Evolutionary conservation across 2,888 invertebrate genomes (phyloP).

Genomic region (Leptinotarsa tumamoca): DNA sequence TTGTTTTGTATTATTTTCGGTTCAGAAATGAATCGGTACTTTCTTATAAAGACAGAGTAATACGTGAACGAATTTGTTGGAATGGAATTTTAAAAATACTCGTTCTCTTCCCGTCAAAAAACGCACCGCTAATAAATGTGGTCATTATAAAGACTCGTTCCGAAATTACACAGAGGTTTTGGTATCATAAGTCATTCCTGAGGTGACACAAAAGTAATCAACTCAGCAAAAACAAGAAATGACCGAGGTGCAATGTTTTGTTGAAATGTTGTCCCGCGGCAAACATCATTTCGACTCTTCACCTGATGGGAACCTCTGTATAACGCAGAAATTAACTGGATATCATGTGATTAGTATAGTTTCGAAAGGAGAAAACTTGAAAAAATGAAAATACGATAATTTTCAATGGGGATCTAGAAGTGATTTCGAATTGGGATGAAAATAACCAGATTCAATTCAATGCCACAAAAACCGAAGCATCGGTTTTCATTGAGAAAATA

Average conservation of each 20-base stretch:
- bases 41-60: slow-evolving; percentile 1
- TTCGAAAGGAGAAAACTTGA: too few species aligned
- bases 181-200: not conserved
- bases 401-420: too few species aligned
- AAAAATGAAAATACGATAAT: too few species aligned
- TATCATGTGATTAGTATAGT: too few species aligned
- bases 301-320: too few species aligned
- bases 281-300: too few species aligned
- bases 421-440: too few species aligned
- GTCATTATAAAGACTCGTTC: slow-evolving; percentile 14
- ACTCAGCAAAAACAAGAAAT: not conserved
- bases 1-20: slow-evolving; percentile 9
- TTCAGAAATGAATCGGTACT: not conserved
- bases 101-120: not conserved
- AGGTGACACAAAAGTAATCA: slow-evolving; percentile 13
- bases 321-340: too few species aligned
- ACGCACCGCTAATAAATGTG: slow-evolving; percentile 9
- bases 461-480: too few species aligned
- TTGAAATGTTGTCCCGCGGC: not conserved
- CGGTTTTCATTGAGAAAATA: too few species aligned
- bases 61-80: slow-evolving; percentile 8
- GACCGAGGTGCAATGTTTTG: slow-evolving; percentile 6
- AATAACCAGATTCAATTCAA: too few species aligned
- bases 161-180: not conserved
- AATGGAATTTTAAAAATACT: slow-evolving; percentile 14